A percentile compares a stretch with the other conserved stretches of the same genome.
These are phyloP conservation scores for Carcinoscorpius rotundicauda DNA, from an alignment of 1,140 invertebrate genomes.

Conservation along the genomic window DNA sequence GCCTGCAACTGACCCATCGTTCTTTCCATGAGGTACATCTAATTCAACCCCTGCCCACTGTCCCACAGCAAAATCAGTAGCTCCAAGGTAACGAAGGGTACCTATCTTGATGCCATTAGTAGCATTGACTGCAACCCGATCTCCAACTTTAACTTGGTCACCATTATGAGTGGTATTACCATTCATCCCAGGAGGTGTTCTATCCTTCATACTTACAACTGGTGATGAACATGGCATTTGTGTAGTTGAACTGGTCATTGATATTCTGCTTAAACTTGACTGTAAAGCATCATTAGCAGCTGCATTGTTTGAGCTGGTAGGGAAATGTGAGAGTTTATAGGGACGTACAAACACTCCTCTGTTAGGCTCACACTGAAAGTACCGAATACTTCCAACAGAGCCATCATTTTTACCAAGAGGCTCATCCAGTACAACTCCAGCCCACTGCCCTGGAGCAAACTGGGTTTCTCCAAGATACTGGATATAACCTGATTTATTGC, in stretches of 20 bases:
- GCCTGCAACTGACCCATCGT: slow-evolving; percentile 84
- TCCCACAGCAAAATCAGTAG: slow-evolving; percentile 76
- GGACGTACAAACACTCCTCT: slow-evolving; percentile 73
- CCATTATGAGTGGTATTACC: too few relatives aligned
- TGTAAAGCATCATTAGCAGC: too few relatives aligned
- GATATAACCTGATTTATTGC: slow-evolving; percentile 81
- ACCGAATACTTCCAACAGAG: slow-evolving; percentile 75
- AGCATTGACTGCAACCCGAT: slow-evolving; percentile 78
- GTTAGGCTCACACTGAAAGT: slow-evolving; percentile 89
- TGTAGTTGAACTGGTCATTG: too few relatives aligned
- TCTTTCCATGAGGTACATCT: slow-evolving; percentile 85
- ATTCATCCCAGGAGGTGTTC: too few relatives aligned
- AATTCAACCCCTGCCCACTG: slow-evolving; percentile 92
- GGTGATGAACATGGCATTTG: too few relatives aligned
- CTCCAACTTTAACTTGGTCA: slow-evolving; percentile 53
- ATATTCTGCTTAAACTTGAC: too few relatives aligned
- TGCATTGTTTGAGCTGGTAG: not conserved
- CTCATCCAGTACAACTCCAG: slow-evolving; percentile 88
- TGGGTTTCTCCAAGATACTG: slow-evolving; percentile 92
- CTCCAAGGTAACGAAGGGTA: slow-evolving; percentile 65
- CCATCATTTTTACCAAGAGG: slow-evolving; percentile 96
- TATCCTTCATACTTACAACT: too few relatives aligned
- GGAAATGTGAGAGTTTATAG: slow-evolving; percentile 21
- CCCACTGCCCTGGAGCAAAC: slow-evolving; percentile 93
- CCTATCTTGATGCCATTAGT: slow-evolving; percentile 80